phyloP scores from a whole-genome alignment of 2,888 invertebrate species.

The Neria commutata region DNA sequence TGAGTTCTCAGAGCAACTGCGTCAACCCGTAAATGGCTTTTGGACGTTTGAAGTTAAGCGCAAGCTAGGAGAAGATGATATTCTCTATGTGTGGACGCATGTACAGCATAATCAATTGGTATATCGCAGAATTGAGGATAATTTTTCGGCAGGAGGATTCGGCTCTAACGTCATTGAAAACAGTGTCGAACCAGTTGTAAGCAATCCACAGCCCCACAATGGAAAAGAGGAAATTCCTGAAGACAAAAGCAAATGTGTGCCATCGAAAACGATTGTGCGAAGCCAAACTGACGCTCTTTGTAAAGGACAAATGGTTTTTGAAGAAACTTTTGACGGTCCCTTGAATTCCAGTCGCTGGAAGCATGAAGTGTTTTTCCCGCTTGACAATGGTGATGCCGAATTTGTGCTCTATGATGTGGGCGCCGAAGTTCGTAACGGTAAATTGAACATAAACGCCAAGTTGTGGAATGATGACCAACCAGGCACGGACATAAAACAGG shows the following conservation, averaged over 20 bases:
- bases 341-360: slow-evolving; percentile 65
- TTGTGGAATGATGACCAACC: slow-evolving; percentile 43
- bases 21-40: slow-evolving; percentile 58
- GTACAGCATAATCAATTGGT: slow-evolving; percentile 65
- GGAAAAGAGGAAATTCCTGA: background rate
- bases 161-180: background rate
- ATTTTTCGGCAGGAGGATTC: background rate
- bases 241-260: background rate
- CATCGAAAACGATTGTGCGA: background rate
- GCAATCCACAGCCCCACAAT: background rate
- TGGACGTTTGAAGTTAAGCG: slow-evolving; percentile 66
- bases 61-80: slow-evolving; percentile 65
- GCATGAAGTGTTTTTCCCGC: slow-evolving; percentile 67
- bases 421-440: slow-evolving; percentile 49
- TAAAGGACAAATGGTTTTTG: slow-evolving; percentile 66
- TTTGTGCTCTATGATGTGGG: slow-evolving; percentile 62
- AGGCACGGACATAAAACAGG: slow-evolving; percentile 43
- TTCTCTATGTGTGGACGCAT: slow-evolving; percentile 69
- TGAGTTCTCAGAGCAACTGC: slow-evolving; percentile 64
- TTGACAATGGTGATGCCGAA: slow-evolving; percentile 62
- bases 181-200: background rate
- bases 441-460: slow-evolving; percentile 59
- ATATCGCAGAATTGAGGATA: slow-evolving; percentile 40
- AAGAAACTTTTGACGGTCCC: slow-evolving; percentile 66
- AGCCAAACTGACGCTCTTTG: slow-evolving; percentile 27